A percentile compares a stretch with the other conserved stretches of the same genome.
phyloP scores from a whole-genome alignment of 2,113 vertebrate genomes.

The Petrocephalus microphthalmus region DNA sequence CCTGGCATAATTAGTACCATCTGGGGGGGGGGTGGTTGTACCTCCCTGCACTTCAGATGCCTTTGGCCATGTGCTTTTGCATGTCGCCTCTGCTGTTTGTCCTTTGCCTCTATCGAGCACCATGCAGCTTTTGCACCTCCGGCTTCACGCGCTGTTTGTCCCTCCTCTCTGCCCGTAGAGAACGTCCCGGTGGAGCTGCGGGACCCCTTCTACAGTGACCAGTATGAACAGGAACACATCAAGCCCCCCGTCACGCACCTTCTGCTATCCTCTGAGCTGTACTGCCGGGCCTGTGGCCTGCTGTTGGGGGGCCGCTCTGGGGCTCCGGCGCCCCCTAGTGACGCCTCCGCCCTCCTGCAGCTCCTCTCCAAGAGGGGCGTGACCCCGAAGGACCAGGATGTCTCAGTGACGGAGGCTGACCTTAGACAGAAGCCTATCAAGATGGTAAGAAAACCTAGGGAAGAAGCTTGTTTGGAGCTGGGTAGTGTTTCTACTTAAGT shows the following conservation, averaged over 20 bases:
- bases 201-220: slow-evolving; percentile 85
- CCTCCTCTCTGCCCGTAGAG: slow-evolving; percentile 50
- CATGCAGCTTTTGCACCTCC: not conserved
- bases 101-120: not conserved
- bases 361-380: slow-evolving; percentile 62
- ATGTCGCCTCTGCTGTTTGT: slow-evolving; percentile 19
- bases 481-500: not conserved
- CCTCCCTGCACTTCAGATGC: not conserved
- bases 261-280: slow-evolving; percentile 78
- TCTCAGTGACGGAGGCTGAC: slow-evolving; percentile 66
- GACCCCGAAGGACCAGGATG: slow-evolving; percentile 59
- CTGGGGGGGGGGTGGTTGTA: not conserved
- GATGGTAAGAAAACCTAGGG: slow-evolving; percentile 62
- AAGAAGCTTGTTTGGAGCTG: not conserved
- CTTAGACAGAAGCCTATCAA: slow-evolving; percentile 77
- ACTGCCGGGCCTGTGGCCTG: slow-evolving; percentile 74
- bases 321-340: slow-evolving; percentile 55
- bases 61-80: not conserved
- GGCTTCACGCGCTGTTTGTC: slow-evolving; percentile 25
- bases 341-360: slow-evolving; percentile 65
- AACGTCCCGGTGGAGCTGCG: slow-evolving; percentile 78
- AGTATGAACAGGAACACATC: slow-evolving; percentile 88
- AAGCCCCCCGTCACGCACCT: slow-evolving; percentile 80
- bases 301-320: slow-evolving; percentile 46
- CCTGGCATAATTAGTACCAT: not conserved